Evolutionary conservation across 2,113 vertebrate genomes (phyloP).

Genomic region (Rhabdomys dilectus): DNA sequence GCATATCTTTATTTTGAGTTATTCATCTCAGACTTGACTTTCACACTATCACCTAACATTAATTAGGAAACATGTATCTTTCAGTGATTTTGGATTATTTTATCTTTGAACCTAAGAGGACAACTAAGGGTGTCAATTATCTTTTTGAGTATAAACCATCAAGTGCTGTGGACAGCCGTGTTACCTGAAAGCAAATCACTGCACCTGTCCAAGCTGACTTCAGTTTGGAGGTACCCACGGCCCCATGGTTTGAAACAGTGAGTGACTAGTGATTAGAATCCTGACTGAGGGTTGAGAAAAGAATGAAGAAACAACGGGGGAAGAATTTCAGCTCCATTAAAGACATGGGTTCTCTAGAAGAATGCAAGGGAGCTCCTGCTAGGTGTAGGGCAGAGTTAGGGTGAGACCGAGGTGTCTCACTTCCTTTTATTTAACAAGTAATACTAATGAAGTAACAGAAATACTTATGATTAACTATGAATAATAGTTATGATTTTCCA

Average conservation of each 20-base stretch:
- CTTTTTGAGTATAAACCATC: background rate
- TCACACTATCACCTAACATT: background rate
- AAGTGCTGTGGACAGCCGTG: no score
- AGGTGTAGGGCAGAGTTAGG: background rate
- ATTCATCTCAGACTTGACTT: constrained; percentile 46
- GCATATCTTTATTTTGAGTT: constrained; percentile 41
- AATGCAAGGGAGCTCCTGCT: background rate
- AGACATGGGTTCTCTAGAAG: no score
- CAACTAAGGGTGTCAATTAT: background rate
- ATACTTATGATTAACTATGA: background rate
- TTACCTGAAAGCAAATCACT: background rate
- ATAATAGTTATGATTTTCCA: no score
- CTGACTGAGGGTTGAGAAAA: background rate
- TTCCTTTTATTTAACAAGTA: no score
- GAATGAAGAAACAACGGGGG: no score
- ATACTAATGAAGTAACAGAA: background rate
- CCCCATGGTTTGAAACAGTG: background rate
- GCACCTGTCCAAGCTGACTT: background rate
- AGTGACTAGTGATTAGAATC: background rate
- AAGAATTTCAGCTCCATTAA: background rate
- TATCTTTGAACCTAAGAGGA: constrained; percentile 13
- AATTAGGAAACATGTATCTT: constrained; percentile 40
- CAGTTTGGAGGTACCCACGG: no score
- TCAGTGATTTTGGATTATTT: background rate
- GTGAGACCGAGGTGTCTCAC: background rate